A percentile compares a stretch with the other conserved stretches of the same genome.
Conservation (phyloP, 2,797 vertebrate genomes). For the Xenops minutus region DNA sequence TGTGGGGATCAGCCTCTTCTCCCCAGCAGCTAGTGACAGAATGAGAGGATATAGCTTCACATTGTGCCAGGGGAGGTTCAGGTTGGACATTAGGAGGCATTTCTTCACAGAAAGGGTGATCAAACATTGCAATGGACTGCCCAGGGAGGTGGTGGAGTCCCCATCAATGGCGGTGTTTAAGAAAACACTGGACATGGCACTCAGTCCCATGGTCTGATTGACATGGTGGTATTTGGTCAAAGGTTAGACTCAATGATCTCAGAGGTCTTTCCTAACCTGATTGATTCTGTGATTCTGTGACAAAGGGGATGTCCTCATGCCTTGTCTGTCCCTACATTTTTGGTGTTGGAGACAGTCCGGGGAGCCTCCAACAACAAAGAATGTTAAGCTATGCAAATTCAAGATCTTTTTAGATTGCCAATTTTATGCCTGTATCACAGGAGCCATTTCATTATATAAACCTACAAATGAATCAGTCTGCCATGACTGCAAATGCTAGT, state of each 20-base stretch:
- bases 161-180: background rate
- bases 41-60: background rate
- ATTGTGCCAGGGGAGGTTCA: background rate
- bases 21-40: background rate
- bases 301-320: background rate
- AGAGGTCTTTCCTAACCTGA: background rate
- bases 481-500: accelerated
- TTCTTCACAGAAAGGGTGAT: background rate
- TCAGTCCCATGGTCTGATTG: background rate
- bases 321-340: background rate
- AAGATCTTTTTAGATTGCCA: background rate
- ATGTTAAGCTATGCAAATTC: background rate
- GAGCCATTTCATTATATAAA: background rate
- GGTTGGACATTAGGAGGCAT: background rate
- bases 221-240: background rate
- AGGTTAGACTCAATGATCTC: background rate
- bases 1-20: background rate
- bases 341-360: accelerated
- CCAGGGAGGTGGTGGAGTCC: too few relatives aligned
- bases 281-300: background rate
- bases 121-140: background rate
- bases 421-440: background rate
- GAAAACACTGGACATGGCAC: background rate
- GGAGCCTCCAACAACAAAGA: background rate
- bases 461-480: background rate